phyloP scores from a whole-genome alignment of 2,113 vertebrate species.

The Coturnix japonica region DNA sequence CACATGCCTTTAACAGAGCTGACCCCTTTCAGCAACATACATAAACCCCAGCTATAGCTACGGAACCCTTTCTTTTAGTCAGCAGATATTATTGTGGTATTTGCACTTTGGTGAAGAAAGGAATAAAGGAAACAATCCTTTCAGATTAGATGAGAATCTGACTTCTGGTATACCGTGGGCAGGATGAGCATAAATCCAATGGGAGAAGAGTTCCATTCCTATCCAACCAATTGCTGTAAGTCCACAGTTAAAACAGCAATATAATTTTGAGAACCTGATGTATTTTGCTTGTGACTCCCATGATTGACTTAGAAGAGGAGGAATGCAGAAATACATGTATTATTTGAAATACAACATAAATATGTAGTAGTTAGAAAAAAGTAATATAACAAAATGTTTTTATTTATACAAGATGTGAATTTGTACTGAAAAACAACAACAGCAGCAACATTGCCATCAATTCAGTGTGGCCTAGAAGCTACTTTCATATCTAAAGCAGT shows the following conservation, averaged over 20 bases:
- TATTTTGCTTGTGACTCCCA: neutral
- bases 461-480: neutral
- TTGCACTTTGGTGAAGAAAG: neutral
- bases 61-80: neutral
- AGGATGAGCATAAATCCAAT: neutral
- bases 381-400: neutral
- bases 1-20: neutral
- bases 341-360: neutral
- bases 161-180: neutral
- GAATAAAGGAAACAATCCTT: constrained; percentile 6
- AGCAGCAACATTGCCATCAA: neutral
- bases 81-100: neutral
- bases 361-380: neutral
- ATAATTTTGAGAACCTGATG: neutral
- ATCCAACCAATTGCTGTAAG: neutral
- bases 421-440: neutral
- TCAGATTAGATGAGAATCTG: constrained; percentile 8
- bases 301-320: neutral
- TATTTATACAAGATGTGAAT: neutral
- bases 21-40: constrained; percentile 16
- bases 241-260: neutral
- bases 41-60: neutral
- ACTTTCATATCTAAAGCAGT: neutral
- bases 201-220: neutral
- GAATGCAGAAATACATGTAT: neutral